Percentiles rank a stretch among this genome's conserved stretches.
Evolutionary conservation across 2,797 vertebrate species (phyloP).

Genomic region (Karalla daura): DNA sequence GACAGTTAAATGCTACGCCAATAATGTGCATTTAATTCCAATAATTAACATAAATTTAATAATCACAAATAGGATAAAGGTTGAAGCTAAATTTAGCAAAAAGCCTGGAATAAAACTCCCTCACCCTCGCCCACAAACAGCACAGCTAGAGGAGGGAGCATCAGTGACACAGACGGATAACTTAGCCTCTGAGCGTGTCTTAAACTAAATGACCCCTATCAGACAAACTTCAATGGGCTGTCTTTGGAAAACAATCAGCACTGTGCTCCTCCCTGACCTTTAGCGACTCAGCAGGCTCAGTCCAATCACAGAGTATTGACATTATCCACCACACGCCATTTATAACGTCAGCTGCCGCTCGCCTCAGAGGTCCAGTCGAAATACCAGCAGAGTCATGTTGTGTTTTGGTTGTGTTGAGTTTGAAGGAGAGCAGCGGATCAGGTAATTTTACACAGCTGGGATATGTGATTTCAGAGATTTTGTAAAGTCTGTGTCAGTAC

Average conservation of each 20-base stretch:
- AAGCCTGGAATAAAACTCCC: not conserved
- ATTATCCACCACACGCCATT: conserved; percentile 77
- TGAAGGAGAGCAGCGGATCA: conserved; percentile 22
- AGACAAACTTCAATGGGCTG: conserved; percentile 77
- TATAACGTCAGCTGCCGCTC: conserved; percentile 68
- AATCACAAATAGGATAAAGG: conserved; percentile 27
- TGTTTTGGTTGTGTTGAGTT: conserved; percentile 67
- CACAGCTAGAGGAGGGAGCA: conserved; percentile 30
- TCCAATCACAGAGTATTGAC: conserved; percentile 83
- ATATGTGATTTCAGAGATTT: conserved; percentile 36
- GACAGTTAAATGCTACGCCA: conserved; percentile 1
- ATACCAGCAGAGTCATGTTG: conserved; percentile 78
- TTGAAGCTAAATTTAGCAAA: conserved; percentile 19
- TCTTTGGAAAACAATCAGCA: conserved; percentile 83
- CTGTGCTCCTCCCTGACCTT: conserved; percentile 79
- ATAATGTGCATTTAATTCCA: conserved; percentile 5
- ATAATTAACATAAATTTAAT: conserved; percentile 29
- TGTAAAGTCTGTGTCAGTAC: conserved; percentile 8
- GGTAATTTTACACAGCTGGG: conserved; percentile 22
- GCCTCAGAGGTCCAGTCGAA: conserved; percentile 71
- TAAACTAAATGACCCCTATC: conserved; percentile 79
- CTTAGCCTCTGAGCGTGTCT: conserved; percentile 59
- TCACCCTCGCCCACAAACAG: conserved; percentile 40
- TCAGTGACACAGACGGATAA: conserved; percentile 75
- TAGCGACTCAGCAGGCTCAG: conserved; percentile 75